Evolutionary conservation across 2,888 invertebrate genomes (phyloP).

Genomic region (Harpalus rufipes): DNA sequence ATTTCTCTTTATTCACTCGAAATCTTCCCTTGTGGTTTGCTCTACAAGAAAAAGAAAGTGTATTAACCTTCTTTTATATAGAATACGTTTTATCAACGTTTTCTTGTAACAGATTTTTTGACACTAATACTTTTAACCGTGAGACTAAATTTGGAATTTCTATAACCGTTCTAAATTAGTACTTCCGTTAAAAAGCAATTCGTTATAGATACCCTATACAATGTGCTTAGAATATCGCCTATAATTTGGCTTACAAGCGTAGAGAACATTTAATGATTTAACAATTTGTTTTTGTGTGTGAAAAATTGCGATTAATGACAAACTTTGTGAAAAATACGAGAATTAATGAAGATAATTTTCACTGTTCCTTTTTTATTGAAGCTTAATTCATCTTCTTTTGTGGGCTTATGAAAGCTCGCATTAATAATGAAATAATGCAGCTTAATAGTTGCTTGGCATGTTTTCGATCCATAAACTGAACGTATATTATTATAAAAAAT

Average conservation of each 20-base stretch:
- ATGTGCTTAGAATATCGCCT: background rate
- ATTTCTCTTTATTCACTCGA: background rate
- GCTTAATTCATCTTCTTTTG: constrained; percentile 15
- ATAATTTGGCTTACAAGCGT: background rate
- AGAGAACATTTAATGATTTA: background rate
- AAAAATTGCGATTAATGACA: background rate
- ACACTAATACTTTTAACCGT: background rate
- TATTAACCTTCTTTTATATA: background rate
- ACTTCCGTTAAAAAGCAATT: background rate
- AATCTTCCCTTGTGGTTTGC: background rate
- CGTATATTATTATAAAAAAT: background rate
- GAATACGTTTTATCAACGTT: background rate
- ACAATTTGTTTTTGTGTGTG: background rate
- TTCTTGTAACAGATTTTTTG: background rate
- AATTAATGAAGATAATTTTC: constrained; percentile 5
- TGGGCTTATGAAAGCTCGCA: background rate
- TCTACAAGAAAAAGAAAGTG: background rate
- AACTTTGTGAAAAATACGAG: background rate
- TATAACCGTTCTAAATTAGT: background rate
- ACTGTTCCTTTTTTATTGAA: background rate
- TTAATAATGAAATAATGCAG: constrained; percentile 4
- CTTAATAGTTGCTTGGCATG: constrained; percentile 13
- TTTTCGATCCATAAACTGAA: constrained; percentile 16
- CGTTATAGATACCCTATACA: background rate
- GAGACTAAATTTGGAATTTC: background rate